phyloP scores from a whole-genome alignment of 2,113 vertebrate species.

The Seriola quinqueradiata region DNA sequence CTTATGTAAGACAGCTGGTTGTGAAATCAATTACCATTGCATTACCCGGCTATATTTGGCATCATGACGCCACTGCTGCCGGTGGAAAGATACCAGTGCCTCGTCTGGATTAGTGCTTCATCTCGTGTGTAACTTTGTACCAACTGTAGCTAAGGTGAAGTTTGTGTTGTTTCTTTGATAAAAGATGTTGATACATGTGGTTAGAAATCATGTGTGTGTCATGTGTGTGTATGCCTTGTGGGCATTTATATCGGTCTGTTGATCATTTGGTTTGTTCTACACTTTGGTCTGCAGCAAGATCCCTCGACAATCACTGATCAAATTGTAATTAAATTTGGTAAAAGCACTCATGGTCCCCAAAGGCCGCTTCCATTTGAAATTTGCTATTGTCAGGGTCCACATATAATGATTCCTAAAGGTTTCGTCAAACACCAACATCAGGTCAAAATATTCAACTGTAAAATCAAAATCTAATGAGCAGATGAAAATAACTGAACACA shows the following conservation, averaged over 20 bases:
- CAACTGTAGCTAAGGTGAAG: not conserved
- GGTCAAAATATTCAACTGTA: too few relatives aligned
- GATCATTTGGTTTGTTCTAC: too few relatives aligned
- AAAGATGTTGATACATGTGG: not conserved
- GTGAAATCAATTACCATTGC: conserved; percentile 70
- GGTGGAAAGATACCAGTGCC: conserved; percentile 30
- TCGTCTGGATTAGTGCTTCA: not conserved
- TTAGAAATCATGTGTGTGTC: not conserved
- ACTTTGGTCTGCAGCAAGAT: not conserved
- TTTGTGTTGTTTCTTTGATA: not conserved
- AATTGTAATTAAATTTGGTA: too few relatives aligned
- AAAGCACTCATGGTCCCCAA: too few relatives aligned
- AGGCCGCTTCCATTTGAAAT: too few relatives aligned
- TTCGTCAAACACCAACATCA: too few relatives aligned
- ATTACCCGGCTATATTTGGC: conserved; percentile 58
- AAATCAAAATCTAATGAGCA: too few relatives aligned
- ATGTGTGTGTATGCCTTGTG: not conserved
- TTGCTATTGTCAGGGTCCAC: too few relatives aligned
- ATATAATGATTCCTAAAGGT: too few relatives aligned
- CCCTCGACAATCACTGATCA: not conserved
- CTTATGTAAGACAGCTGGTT: conserved; percentile 66
- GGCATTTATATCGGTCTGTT: too few relatives aligned
- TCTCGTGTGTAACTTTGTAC: not conserved
- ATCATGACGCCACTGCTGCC: conserved; percentile 41
- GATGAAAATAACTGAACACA: too few relatives aligned